These are phyloP conservation scores for Wasmannia auropunctata DNA, from an alignment of 1,140 invertebrate genomes.

Conservation along the genomic window DNA sequence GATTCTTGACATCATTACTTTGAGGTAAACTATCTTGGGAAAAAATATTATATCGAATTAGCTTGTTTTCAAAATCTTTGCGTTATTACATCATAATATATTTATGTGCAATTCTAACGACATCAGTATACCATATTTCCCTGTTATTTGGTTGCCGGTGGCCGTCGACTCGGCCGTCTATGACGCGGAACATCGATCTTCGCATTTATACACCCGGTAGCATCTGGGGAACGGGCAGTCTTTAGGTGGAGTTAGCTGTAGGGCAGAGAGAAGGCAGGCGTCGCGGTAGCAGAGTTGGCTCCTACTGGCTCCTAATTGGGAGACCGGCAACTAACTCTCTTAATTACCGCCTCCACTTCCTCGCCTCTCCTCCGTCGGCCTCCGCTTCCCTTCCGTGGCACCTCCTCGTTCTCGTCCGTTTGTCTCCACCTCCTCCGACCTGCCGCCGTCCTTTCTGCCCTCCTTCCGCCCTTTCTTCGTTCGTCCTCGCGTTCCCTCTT, in stretches of 20 bases:
- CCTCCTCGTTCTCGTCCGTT: conserved; percentile 59
- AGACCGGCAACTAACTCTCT: conserved; percentile 85
- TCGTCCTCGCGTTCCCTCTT: conserved; percentile 39
- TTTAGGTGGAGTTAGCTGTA: conserved; percentile 78
- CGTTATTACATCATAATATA: not conserved
- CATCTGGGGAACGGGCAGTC: conserved; percentile 71
- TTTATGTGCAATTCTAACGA: not conserved
- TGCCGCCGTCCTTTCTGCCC: conserved; percentile 21
- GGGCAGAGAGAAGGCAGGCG: conserved; percentile 78
- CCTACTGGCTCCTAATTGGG: conserved; percentile 84
- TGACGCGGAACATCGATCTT: conserved; percentile 59
- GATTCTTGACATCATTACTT: not conserved
- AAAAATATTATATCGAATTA: not conserved
- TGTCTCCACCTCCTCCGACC: conserved; percentile 36
- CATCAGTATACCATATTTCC: not conserved
- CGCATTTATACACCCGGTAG: conserved; percentile 59
- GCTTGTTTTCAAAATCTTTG: not conserved
- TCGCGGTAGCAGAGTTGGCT: conserved; percentile 76
- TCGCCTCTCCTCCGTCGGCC: conserved; percentile 73
- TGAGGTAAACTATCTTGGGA: not conserved
- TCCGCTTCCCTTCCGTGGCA: conserved; percentile 69
- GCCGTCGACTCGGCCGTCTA: conserved; percentile 1
- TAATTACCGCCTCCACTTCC: conserved; percentile 84
- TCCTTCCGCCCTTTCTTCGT: conserved; percentile 16
- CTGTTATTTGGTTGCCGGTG: not conserved